These are phyloP conservation scores for Ceratosolen fusciceps DNA, from an alignment of 1,140 invertebrate genomes.

Conservation along the genomic window DNA sequence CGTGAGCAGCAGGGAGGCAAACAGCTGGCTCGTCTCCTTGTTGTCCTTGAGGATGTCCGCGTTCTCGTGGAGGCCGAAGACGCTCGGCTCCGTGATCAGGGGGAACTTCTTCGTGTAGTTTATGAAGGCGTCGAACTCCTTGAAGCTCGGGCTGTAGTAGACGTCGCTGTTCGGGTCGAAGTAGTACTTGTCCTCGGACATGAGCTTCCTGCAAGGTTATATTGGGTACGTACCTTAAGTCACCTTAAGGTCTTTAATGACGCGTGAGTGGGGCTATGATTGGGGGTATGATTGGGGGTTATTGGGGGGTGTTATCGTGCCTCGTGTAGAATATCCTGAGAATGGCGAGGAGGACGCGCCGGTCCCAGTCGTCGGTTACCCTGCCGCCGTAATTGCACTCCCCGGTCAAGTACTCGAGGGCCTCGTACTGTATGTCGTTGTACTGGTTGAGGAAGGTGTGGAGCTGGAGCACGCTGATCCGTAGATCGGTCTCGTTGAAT, in stretches of 20 bases:
- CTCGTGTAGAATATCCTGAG: slow-evolving; percentile 85
- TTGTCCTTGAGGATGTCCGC: slow-evolving; percentile 96
- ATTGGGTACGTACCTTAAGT: no score
- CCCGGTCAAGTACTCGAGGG: slow-evolving; percentile 90
- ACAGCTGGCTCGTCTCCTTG: slow-evolving; percentile 85
- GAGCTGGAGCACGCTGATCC: slow-evolving; percentile 89
- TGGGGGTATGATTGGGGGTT: no score
- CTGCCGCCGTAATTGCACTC: slow-evolving; percentile 98
- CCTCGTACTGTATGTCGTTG: slow-evolving; percentile 89
- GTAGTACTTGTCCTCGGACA: slow-evolving; percentile 62
- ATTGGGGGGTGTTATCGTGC: no score
- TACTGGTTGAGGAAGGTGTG: slow-evolving; percentile 92
- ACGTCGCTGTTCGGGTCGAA: slow-evolving; percentile 67
- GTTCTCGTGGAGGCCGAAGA: slow-evolving; percentile 95
- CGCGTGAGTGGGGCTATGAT: no score
- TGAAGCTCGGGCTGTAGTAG: slow-evolving; percentile 83
- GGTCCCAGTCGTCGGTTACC: slow-evolving; percentile 96
- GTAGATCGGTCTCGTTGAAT: slow-evolving; percentile 95
- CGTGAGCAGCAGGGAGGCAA: slow-evolving; percentile 79
- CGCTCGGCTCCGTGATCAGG: slow-evolving; percentile 83
- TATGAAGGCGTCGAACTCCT: slow-evolving; percentile 84
- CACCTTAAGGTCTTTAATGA: no score
- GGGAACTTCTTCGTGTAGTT: slow-evolving; percentile 85
- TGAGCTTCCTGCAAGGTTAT: slow-evolving; percentile 54
- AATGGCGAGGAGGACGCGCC: slow-evolving; percentile 87